Percentiles rank a stretch among this genome's conserved stretches.
phyloP scores from a whole-genome alignment of 1,140 invertebrate genomes.

The Lasaia peninsularis region DNA sequence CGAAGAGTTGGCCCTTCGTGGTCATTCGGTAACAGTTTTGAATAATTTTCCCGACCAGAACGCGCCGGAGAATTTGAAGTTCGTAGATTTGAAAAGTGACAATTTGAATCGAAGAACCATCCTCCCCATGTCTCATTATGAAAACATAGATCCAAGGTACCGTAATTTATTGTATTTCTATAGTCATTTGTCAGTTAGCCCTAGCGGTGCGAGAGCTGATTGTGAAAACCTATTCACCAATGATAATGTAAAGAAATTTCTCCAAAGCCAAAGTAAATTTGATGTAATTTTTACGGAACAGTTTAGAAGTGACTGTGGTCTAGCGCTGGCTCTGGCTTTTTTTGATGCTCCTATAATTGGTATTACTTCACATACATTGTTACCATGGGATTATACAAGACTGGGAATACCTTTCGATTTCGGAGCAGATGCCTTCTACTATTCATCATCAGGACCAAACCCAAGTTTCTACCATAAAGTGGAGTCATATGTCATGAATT shows the following conservation, averaged over 20 bases:
- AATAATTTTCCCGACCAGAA: slow-evolving; percentile 54
- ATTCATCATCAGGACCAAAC: slow-evolving; percentile 68
- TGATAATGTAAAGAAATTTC: slow-evolving; percentile 45
- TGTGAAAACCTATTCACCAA: slow-evolving; percentile 64
- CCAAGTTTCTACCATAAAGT: slow-evolving; percentile 71
- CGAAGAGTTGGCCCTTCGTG: slow-evolving; percentile 51
- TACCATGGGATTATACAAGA: slow-evolving; percentile 78
- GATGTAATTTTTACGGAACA: slow-evolving; percentile 83
- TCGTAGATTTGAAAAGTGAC: slow-evolving; percentile 34
- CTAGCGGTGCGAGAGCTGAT: slow-evolving; percentile 23
- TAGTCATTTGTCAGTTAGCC: slow-evolving; percentile 25
- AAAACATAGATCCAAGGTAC: slow-evolving; percentile 28
- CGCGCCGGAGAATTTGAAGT: slow-evolving; percentile 42
- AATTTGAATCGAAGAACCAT: slow-evolving; percentile 7
- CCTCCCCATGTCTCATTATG: slow-evolving; percentile 30
- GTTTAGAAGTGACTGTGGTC: slow-evolving; percentile 83
- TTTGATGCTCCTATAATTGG: slow-evolving; percentile 80
- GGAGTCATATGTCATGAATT: slow-evolving; percentile 37
- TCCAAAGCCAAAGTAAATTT: slow-evolving; percentile 68
- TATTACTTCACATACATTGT: slow-evolving; percentile 75
- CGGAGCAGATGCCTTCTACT: slow-evolving; percentile 75
- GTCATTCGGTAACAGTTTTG: slow-evolving; percentile 68
- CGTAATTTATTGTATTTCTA: slow-evolving; percentile 32
- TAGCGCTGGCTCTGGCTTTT: slow-evolving; percentile 78
- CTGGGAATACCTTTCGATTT: slow-evolving; percentile 78